Conservation (phyloP, 2,113 vertebrate species). For the Pionites leucogaster region DNA sequence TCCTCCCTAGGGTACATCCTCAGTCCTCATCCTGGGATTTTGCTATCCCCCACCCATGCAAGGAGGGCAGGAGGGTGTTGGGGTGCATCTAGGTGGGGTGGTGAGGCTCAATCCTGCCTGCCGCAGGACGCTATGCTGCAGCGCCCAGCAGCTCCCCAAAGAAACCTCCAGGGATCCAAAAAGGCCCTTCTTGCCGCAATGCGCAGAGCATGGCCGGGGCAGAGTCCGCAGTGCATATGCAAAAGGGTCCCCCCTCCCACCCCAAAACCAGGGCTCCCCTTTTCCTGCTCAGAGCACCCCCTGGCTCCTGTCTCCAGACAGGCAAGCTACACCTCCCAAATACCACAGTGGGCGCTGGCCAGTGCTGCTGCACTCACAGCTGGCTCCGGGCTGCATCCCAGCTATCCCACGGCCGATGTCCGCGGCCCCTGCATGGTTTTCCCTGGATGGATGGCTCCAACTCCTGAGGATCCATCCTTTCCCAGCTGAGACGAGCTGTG, state of each 20-base stretch:
- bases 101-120: background rate
- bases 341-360: fast-evolving
- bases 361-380: background rate
- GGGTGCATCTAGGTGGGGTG: background rate
- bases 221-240: background rate
- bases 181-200: background rate
- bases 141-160: background rate
- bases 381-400: background rate
- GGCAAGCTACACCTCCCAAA: background rate
- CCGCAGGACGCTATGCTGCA: fast-evolving
- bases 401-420: background rate
- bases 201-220: background rate
- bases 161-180: background rate
- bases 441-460: background rate
- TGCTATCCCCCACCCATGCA: background rate
- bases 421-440: background rate
- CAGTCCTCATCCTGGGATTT: background rate
- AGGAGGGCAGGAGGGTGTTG: background rate
- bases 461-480: background rate
- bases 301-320: background rate
- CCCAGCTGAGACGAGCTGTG: background rate
- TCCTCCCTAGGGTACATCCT: background rate
- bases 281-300: background rate
- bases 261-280: background rate
- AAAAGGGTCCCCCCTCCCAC: background rate